Conservation (phyloP, 2,113 vertebrate species). For the Rhombomys opimus region DNA sequence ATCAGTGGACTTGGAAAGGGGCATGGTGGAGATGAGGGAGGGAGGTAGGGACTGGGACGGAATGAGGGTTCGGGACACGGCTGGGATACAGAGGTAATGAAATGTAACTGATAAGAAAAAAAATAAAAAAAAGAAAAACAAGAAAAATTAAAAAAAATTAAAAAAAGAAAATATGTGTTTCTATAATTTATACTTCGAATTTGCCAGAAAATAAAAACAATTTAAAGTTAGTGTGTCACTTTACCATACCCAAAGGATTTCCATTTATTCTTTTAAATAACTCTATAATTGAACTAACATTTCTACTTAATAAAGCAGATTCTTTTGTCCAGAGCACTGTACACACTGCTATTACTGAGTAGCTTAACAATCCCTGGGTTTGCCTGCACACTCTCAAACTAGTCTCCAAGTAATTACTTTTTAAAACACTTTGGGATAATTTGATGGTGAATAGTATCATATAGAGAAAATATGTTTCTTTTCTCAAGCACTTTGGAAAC, state of each 20-base stretch:
- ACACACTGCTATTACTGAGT: slow-evolving; percentile 66
- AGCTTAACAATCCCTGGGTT: slow-evolving; percentile 73
- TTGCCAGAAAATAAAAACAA: slow-evolving; percentile 57
- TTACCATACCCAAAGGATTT: slow-evolving; percentile 71
- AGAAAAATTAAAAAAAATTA: no score
- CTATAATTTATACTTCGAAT: slow-evolving; percentile 51
- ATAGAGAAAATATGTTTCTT: slow-evolving; percentile 74
- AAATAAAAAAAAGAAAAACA: no score
- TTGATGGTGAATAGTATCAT: slow-evolving; percentile 65
- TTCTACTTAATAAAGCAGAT: slow-evolving; percentile 72
- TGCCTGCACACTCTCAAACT: slow-evolving; percentile 51
- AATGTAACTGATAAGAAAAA: no score
- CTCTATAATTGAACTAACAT: slow-evolving; percentile 79
- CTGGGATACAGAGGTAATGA: no score
- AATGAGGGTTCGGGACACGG: no score
- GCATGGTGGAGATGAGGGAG: no score
- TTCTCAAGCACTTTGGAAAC: slow-evolving; percentile 58
- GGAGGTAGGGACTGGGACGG: no score
- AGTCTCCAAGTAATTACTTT: slow-evolving; percentile 77
- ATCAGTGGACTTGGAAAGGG: no score
- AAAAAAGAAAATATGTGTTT: slow-evolving; percentile 48
- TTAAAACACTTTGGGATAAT: slow-evolving; percentile 80
- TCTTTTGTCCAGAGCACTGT: slow-evolving; percentile 77
- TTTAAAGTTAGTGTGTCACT: slow-evolving; percentile 62
- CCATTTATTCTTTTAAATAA: slow-evolving; percentile 81